Base-by-base conservation (phyloP, 2,888 invertebrate species). In the Megalurothrips usitatus region DNA sequence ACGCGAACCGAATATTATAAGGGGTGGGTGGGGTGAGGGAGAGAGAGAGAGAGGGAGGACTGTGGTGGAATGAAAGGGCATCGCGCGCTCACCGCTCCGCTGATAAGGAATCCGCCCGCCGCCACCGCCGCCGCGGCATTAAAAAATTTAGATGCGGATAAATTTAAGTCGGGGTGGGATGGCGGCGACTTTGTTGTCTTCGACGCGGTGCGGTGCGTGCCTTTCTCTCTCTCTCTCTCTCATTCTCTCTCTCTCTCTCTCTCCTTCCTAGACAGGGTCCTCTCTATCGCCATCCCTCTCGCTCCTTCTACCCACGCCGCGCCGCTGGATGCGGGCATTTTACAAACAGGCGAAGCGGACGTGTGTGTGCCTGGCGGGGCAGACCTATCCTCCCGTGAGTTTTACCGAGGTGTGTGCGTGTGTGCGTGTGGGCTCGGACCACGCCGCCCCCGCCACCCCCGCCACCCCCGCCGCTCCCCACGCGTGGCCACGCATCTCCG, bases 91-190 rank as follows among this genome's bases (percentile, higher is more conserved):
- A 19, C 58, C 58, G 58, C 58, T 12, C 58, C 52, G 14, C 68
- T 26, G 68, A 75, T 75, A 75, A 75, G 68, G 68, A 75, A 75
- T 75, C n/a, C n/a, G n/a, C n/a, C n/a, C n/a, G n/a, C n/a, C n/a
- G n/a, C n/a, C n/a, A n/a, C n/a, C n/a, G n/a, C n/a, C n/a, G n/a
- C n/a, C 68, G 68, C 23, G 68, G 68, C 68, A 75, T 75, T 75
- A 75, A 75, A 75, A 75, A 75, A 43, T 43, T 75, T 75, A 75
- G 68, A 43, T 43, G 26, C 23, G 68, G 68, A 75, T 75, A 75
- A 75, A 75, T 75, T n/a, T n/a, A 75, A 75, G 68, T 75, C 26
- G 68, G 23, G 68, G 23, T 4, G 34, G 34, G 34, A 6, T 43
- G 6, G n/a, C n/a, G n/a, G n/a, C 6, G 34, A 43, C 34, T 43